phyloP scores from a whole-genome alignment of 2,888 invertebrate species.

The Therioaphis trifolii region DNA sequence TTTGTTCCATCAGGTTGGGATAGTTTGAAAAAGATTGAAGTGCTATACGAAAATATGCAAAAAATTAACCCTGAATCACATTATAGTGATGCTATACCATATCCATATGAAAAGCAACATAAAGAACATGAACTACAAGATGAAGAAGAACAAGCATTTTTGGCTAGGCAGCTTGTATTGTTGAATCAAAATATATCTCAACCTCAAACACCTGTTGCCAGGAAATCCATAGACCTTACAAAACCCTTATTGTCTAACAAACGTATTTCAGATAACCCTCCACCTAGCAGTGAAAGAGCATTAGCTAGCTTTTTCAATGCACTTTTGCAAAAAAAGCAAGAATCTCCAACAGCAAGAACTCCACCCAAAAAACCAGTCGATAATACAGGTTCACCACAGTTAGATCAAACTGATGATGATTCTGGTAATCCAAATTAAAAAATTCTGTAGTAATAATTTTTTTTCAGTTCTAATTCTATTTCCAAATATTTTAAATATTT shows the following conservation, averaged over 20 bases:
- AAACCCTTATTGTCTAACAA: conserved; percentile 68
- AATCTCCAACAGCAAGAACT: conserved; percentile 53
- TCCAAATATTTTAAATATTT: conserved; percentile 35
- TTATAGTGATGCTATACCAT: conserved; percentile 85
- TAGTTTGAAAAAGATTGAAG: conserved; percentile 97
- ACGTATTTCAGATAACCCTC: conserved; percentile 67
- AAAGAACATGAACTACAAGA: conserved; percentile 91
- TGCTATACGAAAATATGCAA: conserved; percentile 95
- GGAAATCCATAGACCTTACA: conserved; percentile 69
- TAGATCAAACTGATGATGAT: conserved; percentile 47
- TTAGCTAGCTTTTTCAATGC: conserved; percentile 99
- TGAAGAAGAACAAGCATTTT: conserved; percentile 94
- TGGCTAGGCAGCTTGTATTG: conserved; percentile 80
- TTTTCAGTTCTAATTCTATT: background rate
- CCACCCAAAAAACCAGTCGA: conserved; percentile 40
- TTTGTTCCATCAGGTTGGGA: conserved; percentile 99
- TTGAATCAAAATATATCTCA: conserved; percentile 69
- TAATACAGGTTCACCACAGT: conserved; percentile 25
- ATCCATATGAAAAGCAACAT: conserved; percentile 57
- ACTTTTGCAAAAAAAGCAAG: conserved; percentile 86
- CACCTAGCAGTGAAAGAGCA: conserved; percentile 85
- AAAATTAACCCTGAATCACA: conserved; percentile 93
- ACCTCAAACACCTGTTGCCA: conserved; percentile 68
- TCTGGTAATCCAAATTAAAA: conserved; percentile 48
- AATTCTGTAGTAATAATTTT: background rate